Conservation (phyloP, 2,888 invertebrate genomes). For the Cantharis rufa region DNA sequence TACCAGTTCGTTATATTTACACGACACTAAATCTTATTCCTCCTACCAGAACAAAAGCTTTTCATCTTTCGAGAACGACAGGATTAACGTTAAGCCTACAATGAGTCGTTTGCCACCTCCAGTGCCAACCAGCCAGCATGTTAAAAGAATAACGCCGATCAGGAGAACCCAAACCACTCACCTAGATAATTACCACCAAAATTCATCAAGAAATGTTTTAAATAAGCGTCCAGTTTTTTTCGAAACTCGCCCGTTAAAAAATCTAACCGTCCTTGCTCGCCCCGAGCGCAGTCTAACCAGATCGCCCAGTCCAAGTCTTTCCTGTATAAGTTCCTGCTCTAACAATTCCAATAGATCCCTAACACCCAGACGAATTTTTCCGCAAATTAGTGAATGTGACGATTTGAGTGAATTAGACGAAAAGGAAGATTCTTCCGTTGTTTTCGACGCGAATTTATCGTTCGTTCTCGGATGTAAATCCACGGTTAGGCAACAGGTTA, state of each 20-base stretch:
- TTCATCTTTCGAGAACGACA: conserved; percentile 14
- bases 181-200: conserved; percentile 32
- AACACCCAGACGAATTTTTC: conserved; percentile 70
- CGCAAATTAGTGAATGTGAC: conserved; percentile 62
- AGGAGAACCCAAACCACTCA: conserved; percentile 36
- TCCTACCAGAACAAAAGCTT: conserved; percentile 1
- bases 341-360: conserved; percentile 52
- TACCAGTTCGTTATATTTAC: conserved; percentile 10
- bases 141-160: conserved; percentile 33
- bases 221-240: conserved; percentile 41
- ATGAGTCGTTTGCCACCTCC: conserved; percentile 23
- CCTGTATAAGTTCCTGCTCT: conserved; percentile 51
- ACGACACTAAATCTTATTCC: background rate
- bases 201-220: conserved; percentile 7
- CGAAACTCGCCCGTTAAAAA: conserved; percentile 53
- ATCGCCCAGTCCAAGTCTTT: conserved; percentile 38
- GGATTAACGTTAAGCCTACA: background rate
- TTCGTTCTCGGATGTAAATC: conserved; percentile 77
- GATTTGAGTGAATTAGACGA: conserved; percentile 64
- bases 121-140: conserved; percentile 26
- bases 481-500: conserved; percentile 68
- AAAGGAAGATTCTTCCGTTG: conserved; percentile 76
- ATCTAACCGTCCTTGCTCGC: conserved; percentile 49
- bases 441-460: conserved; percentile 80
- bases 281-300: conserved; percentile 29